Conservation (phyloP, 2,797 vertebrate genomes). For the Perodicticus potto region DNA sequence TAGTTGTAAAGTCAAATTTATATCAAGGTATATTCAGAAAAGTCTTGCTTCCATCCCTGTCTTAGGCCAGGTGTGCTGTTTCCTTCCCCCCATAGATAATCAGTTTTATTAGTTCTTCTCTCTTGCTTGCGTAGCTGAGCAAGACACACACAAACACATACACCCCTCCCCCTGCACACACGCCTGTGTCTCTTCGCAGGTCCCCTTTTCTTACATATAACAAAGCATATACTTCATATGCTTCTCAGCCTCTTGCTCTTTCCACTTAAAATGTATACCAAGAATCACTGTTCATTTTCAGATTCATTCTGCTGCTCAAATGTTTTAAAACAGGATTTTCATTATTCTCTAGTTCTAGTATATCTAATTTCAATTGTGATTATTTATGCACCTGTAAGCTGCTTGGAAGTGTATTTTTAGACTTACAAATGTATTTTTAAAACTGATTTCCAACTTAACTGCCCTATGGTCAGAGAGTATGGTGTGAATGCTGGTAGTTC, state of each 20-base stretch:
- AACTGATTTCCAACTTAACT: slow-evolving; percentile 2
- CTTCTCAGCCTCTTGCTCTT: not conserved
- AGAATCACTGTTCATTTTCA: slow-evolving; percentile 43
- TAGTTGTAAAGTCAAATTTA: slow-evolving; percentile 52
- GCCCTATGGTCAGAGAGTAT: not conserved
- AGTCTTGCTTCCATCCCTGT: not conserved
- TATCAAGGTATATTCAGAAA: not conserved
- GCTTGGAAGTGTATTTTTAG: slow-evolving; percentile 45
- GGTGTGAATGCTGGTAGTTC: not conserved
- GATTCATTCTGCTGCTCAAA: slow-evolving; percentile 16
- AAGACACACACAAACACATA: not conserved
- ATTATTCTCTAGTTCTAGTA: slow-evolving; percentile 25
- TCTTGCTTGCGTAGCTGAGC: slow-evolving; percentile 45
- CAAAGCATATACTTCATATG: not conserved
- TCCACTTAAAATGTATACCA: slow-evolving; percentile 2
- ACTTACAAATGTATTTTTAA: slow-evolving; percentile 47
- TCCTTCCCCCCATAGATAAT: not conserved
- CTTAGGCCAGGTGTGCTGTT: not conserved
- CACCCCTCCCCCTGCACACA: too few relatives aligned
- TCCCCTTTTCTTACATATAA: not conserved
- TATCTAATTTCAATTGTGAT: slow-evolving; percentile 45
- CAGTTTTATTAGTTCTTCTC: not conserved
- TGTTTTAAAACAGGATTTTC: slow-evolving; percentile 51
- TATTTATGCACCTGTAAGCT: slow-evolving; percentile 30
- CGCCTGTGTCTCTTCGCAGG: not conserved